Evolutionary conservation across 2,797 vertebrate genomes (phyloP).

Genomic region (Carapus acus): DNA sequence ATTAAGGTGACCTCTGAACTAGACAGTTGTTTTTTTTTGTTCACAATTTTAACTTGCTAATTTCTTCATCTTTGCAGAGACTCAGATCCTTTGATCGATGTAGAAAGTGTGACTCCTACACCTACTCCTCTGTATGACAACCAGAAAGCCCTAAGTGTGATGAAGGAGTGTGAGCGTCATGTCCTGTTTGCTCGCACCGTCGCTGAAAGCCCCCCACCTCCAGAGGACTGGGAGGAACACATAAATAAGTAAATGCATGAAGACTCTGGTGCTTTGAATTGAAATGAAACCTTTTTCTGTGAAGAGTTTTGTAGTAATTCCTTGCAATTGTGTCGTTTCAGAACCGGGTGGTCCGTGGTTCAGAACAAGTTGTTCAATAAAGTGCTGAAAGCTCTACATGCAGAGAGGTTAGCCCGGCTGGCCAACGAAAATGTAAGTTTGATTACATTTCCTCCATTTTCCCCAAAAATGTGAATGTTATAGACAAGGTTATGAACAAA

Average conservation of each 20-base stretch:
- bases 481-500: too few relatives aligned
- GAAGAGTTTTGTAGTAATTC: conserved; percentile 5
- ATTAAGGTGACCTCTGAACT: too few relatives aligned
- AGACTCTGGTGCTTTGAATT: not conserved
- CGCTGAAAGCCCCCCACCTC: conserved; percentile 87
- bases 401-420: conserved; percentile 87
- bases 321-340: conserved; percentile 54
- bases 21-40: not conserved
- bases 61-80: conserved; percentile 71
- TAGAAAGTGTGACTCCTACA: conserved; percentile 81
- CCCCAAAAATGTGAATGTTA: too few relatives aligned
- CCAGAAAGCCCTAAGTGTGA: conserved; percentile 92
- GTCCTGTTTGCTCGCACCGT: conserved; percentile 94
- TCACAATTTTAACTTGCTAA: not conserved
- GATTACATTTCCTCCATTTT: too few relatives aligned
- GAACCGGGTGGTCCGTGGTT: conserved; percentile 87
- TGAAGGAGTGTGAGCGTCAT: conserved; percentile 96
- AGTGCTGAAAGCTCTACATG: conserved; percentile 91
- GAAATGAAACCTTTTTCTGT: not conserved
- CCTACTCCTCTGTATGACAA: conserved; percentile 91
- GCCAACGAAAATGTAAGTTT: conserved; percentile 92
- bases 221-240: conserved; percentile 97
- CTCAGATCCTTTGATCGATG: conserved; percentile 82
- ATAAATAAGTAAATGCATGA: conserved; percentile 82
- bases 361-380: conserved; percentile 99